Evolutionary conservation across 2,113 vertebrate species (phyloP), one percentile per base, ranked within the genome.

Genomic region (Cinclus mexicanus): DNA sequence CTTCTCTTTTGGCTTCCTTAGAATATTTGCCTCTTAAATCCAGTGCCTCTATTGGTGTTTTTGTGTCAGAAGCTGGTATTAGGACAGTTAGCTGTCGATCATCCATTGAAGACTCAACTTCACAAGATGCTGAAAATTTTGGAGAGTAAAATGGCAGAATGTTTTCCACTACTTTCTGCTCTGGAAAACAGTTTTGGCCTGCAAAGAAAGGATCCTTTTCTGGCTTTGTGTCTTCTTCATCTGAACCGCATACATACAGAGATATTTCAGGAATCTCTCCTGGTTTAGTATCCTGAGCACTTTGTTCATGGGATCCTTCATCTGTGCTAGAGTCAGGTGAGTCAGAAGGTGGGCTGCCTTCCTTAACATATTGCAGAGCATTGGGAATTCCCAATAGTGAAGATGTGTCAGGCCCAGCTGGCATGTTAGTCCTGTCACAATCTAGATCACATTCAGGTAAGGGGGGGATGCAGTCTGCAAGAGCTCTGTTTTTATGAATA

Each of bases 181-280:
- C 94, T 23, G 92, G 65, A 70, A 95, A 80, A 28, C 8, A 79
- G 33, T 88, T 70, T 83, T 97, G 96, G 56, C 16, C 23, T 46
- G 91, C 85, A 76, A 96, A 97, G 39, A 91, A 56, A 59, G 10
- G 24, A 65, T 84, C 53, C 11, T 89, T 83, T 72, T 83, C 87
- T 46, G 57, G 8, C 46, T 74, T 72, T 41, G 39, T 50, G 64
- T 97, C 96, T 25, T 25, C 50, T 13, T 96, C 97, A 24, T 97
- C 97, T 28, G 97, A 95, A 52, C 80, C 82, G 23, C 44, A 97
- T 6, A 94, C 35, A 0, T 79, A 85, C 92, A 97, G 61, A 39
- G 39, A 50, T 89, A 98, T 92, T 63, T 94, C 29, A 17, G 97
- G 97, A 83, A 83, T 94, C 44, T 77, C 65, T 63, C 18, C 72